Evolutionary conservation across 2,888 invertebrate genomes (phyloP), one percentile per base, ranked within the genome.

Genomic region (Chloromyia formosa): DNA sequence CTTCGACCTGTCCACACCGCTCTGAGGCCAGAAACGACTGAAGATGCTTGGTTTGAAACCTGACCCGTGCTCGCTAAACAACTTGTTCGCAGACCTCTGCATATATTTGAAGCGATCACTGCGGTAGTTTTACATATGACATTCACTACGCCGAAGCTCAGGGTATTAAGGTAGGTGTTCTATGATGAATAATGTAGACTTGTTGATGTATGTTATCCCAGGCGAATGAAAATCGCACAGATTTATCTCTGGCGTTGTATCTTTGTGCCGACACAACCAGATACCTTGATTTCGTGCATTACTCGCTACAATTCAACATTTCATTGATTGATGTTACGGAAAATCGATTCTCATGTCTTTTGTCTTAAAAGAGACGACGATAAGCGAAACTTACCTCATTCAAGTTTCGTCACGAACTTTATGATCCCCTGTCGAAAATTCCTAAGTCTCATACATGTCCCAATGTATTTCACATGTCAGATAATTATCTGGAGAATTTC

Each of bases 101-200:
- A 35, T 40, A n/a, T 5, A 4, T 4, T 35, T 40, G n/a, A 35
- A 62, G 9, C 5, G 18, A 35, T 22, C 12, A 10, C 66, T 9
- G 22, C 16, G 16, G 22, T 27, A 40, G 73, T 61, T 56, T 58
- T 66, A 73, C 75, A 75, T 68, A 75, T 68, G 75, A 53, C 60
- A 60, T 66, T 68, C 69, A 35, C 27, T 74, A 35, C 27, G 7
- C 16, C 35, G 27, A 9, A 66, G 35, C 23, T 12, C 35, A 27
- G 1, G 45, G 35, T 16, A 1, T 16, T 9, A 18, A 72, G 23
- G 74, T 66, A 60, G 72, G 62, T 56, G 71, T 35, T 40, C 27
- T 61, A 76, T 76, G 76, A 76, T 76, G 76, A 68, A 76, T 76
- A 75, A 73, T 75, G 56, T 62, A 73, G 69, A 76, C 76, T 74